phyloP scores from a whole-genome alignment of 2,888 invertebrate genomes.

The Gastrophysa polygoni region DNA sequence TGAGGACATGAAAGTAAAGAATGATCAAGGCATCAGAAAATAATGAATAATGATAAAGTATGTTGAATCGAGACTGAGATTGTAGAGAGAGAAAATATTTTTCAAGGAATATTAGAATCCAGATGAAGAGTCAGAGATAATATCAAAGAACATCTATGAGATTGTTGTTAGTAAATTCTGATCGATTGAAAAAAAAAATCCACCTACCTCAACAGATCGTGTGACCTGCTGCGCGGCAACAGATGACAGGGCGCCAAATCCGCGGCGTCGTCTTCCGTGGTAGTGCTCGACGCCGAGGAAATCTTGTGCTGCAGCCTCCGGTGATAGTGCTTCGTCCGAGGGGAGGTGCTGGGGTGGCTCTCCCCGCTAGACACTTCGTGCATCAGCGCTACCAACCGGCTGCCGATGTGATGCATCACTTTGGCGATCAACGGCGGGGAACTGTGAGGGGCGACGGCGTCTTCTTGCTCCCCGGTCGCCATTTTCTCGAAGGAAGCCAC shows the following conservation, averaged over 20 bases:
- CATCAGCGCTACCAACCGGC: conserved; percentile 85
- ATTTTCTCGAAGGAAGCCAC: conserved; percentile 84
- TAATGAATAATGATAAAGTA: no score
- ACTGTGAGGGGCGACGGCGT: conserved; percentile 57
- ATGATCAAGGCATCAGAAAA: no score
- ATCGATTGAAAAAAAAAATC: no score
- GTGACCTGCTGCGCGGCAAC: conserved; percentile 80
- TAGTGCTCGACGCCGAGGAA: conserved; percentile 65
- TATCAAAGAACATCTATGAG: no score
- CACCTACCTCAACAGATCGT: conserved; percentile 77
- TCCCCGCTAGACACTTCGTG: conserved; percentile 87
- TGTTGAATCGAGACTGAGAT: no score
- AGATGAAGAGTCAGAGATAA: no score
- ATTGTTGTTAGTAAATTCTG: no score
- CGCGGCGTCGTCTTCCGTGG: conserved; percentile 76
- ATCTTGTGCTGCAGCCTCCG: conserved; percentile 64
- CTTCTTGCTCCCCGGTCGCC: conserved; percentile 62
- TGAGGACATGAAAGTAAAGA: no score
- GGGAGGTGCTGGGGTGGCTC: conserved; percentile 65
- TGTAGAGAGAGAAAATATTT: no score
- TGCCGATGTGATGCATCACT: conserved; percentile 92
- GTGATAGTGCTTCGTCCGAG: conserved; percentile 66
- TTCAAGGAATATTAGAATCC: no score
- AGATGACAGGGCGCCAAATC: conserved; percentile 64
- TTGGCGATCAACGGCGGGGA: conserved; percentile 88